Percentiles rank a stretch among this genome's conserved stretches.
Evolutionary conservation across 2,888 invertebrate genomes (phyloP).

Genomic region (Gonocerus acuteangulatus): DNA sequence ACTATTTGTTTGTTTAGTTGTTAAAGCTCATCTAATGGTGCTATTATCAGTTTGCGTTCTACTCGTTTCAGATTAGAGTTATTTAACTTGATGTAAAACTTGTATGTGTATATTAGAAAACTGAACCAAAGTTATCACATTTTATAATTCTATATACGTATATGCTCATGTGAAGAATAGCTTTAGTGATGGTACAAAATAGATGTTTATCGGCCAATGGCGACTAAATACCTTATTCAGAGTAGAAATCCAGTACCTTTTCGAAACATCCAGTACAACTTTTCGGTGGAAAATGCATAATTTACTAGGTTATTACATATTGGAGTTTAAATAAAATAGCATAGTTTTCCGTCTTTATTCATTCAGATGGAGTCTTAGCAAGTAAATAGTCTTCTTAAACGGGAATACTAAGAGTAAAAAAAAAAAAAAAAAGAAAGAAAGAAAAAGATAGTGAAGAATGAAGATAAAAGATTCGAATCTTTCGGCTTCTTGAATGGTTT

Average conservation of each 20-base stretch:
- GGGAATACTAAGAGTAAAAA: too few species aligned
- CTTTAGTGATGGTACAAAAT: slow-evolving; percentile 24
- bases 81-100: slow-evolving; percentile 2
- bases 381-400: not conserved
- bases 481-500: slow-evolving; percentile 6
- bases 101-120: slow-evolving; percentile 23
- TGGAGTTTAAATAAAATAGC: slow-evolving; percentile 4
- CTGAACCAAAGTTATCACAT: slow-evolving; percentile 23
- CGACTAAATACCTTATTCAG: slow-evolving; percentile 7
- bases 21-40: slow-evolving; percentile 19
- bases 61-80: not conserved
- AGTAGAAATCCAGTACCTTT: slow-evolving; percentile 19
- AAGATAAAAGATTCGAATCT: not conserved
- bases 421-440: too few species aligned
- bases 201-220: slow-evolving; percentile 11
- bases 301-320: slow-evolving; percentile 1
- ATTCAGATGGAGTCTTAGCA: slow-evolving; percentile 1
- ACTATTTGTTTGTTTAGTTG: not conserved
- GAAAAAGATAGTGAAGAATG: too few species aligned
- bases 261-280: slow-evolving; percentile 18
- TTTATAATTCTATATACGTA: slow-evolving; percentile 11
- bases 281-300: slow-evolving; percentile 3
- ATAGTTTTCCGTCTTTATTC: slow-evolving; percentile 10
- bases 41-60: slow-evolving; percentile 17
- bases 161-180: slow-evolving; percentile 23